These are phyloP conservation scores for Chinchilla lanigera DNA, from an alignment of 2,113 vertebrate genomes.

Conservation along the genomic window DNA sequence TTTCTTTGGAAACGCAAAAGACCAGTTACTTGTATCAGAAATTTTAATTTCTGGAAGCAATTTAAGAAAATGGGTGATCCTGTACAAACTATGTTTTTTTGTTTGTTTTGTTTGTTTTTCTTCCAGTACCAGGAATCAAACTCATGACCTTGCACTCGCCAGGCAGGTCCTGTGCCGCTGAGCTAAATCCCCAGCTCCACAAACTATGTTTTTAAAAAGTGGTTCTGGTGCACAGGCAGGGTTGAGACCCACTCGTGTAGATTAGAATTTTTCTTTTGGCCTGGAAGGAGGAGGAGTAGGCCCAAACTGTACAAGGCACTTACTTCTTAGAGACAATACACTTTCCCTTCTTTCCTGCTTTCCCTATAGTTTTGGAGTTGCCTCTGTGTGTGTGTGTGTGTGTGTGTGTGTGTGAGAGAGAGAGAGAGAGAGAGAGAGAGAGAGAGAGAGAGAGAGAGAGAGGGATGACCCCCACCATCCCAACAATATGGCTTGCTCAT, in stretches of 20 bases:
- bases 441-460: neutral
- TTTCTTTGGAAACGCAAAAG: slow-evolving; percentile 7
- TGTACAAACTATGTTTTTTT: neutral
- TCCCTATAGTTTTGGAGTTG: neutral
- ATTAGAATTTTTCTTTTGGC: slow-evolving; percentile 12
- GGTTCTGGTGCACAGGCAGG: neutral
- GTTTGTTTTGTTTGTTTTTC: too few species aligned
- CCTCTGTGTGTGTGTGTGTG: neutral
- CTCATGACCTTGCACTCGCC: too few species aligned
- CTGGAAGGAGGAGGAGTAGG: neutral
- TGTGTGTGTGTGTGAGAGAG: neutral
- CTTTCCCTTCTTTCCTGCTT: neutral
- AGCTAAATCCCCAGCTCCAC: too few species aligned
- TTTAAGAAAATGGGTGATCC: neutral
- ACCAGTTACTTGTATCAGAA: neutral
- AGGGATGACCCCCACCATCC: neutral
- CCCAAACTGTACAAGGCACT: neutral
- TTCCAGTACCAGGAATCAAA: too few species aligned
- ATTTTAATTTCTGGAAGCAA: neutral
- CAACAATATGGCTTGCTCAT: neutral
- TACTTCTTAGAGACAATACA: neutral
- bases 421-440: too few species aligned
- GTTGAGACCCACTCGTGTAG: neutral
- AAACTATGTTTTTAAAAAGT: neutral
- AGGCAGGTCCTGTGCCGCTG: too few species aligned